Conservation (phyloP, 2,113 vertebrate species). For the Struthio camelus region DNA sequence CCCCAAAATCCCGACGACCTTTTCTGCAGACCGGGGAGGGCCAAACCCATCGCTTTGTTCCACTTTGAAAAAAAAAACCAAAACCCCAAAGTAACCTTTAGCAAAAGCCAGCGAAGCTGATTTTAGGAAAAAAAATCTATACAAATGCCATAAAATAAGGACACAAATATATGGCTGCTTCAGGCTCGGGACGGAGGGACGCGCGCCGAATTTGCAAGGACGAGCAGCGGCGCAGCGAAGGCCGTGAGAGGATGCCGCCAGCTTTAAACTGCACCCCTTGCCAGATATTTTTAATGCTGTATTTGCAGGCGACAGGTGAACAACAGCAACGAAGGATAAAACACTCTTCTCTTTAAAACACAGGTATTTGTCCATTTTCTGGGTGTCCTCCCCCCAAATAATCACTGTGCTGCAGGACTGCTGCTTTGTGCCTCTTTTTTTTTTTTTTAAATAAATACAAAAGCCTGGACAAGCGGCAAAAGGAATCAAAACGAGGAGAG, state of each 20-base stretch:
- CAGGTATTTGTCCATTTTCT: neutral
- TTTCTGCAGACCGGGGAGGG: neutral
- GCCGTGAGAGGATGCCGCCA: neutral
- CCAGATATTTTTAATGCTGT: too few species aligned
- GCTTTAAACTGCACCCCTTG: neutral
- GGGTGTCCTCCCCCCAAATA: neutral
- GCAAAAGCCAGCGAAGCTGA: neutral
- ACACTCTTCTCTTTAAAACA: neutral
- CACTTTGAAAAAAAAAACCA: neutral
- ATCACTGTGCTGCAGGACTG: neutral
- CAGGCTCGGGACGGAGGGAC: accelerated
- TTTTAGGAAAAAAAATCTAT: neutral
- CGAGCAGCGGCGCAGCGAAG: accelerated
- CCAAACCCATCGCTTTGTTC: neutral
- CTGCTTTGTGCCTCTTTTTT: neutral
- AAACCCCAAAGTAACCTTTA: neutral
- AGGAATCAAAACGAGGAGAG: neutral
- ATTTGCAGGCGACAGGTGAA: too few species aligned
- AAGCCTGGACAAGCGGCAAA: too few species aligned
- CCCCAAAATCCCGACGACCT: neutral
- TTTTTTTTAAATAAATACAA: neutral
- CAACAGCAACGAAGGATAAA: too few species aligned
- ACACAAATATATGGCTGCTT: neutral
- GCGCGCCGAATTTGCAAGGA: neutral
- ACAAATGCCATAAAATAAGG: neutral